Conservation (phyloP, 2,797 vertebrate genomes). For the Falco peregrinus region DNA sequence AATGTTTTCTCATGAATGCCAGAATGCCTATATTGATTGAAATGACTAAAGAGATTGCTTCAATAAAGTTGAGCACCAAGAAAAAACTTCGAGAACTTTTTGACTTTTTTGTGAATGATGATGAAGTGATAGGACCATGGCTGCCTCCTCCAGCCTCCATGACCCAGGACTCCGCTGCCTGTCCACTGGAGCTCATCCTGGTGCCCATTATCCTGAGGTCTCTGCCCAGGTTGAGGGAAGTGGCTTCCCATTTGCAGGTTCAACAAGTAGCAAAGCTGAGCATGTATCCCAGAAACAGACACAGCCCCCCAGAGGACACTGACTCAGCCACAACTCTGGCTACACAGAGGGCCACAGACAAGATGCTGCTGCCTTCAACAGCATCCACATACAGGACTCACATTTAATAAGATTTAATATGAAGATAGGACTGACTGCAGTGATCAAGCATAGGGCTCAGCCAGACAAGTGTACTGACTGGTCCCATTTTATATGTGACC, state of each 20-base stretch:
- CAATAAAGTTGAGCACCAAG: neutral
- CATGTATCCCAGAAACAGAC: rapidly evolving
- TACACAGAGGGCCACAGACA: neutral
- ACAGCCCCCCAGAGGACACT: neutral
- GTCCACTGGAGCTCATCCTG: neutral
- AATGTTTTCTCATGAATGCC: neutral
- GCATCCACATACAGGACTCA: neutral
- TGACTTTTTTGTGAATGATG: neutral
- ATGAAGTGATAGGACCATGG: neutral
- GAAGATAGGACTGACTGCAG: neutral
- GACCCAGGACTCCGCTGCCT: neutral
- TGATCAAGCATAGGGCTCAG: neutral
- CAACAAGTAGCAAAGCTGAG: neutral
- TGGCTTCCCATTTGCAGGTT: neutral
- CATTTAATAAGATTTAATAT: neutral
- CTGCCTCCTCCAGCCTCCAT: neutral
- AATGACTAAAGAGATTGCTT: neutral
- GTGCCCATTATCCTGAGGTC: too few species aligned
- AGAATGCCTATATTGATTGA: neutral
- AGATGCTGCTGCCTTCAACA: neutral
- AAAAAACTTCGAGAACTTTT: neutral
- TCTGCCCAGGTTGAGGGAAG: neutral
- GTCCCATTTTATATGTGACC: rapidly evolving
- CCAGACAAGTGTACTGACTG: too few species aligned
- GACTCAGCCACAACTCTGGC: neutral